Evolutionary conservation across 2,797 vertebrate species (phyloP).

Genomic region (Rhincodon typus): DNA sequence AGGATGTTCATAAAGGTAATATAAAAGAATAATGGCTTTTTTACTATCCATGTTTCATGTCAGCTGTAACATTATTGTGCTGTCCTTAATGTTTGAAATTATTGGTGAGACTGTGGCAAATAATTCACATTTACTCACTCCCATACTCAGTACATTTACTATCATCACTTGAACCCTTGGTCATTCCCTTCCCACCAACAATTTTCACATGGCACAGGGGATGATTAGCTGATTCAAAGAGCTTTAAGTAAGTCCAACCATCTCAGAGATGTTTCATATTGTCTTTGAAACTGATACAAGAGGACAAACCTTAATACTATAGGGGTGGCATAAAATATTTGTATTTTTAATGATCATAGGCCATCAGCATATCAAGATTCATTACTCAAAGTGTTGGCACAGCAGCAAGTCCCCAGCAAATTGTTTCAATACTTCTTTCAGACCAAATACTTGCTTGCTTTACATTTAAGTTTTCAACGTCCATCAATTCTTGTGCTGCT

Average conservation of each 20-base stretch:
- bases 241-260: slow-evolving; percentile 66
- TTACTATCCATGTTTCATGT: slow-evolving; percentile 34
- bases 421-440: background rate
- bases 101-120: slow-evolving; percentile 38
- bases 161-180: slow-evolving; percentile 68
- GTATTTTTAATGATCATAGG: background rate
- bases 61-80: slow-evolving; percentile 45
- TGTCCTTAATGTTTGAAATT: slow-evolving; percentile 49
- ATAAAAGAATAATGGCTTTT: slow-evolving; percentile 7
- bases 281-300: slow-evolving; percentile 51
- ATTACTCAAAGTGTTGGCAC: background rate
- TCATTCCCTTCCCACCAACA: slow-evolving; percentile 73
- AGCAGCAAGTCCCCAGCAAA: background rate
- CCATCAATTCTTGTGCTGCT: background rate
- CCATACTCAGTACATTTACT: slow-evolving; percentile 66
- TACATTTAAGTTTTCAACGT: background rate
- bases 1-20: slow-evolving; percentile 61
- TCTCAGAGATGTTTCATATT: slow-evolving; percentile 55
- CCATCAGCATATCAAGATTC: background rate
- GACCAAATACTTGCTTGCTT: background rate
- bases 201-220: slow-evolving; percentile 68
- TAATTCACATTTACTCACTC: slow-evolving; percentile 56
- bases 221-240: slow-evolving; percentile 69
- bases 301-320: background rate
- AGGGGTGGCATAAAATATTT: background rate